Percentiles rank a stretch among this genome's conserved stretches.
phyloP scores from a whole-genome alignment of 2,113 vertebrate genomes.

The Bungarus multicinctus region DNA sequence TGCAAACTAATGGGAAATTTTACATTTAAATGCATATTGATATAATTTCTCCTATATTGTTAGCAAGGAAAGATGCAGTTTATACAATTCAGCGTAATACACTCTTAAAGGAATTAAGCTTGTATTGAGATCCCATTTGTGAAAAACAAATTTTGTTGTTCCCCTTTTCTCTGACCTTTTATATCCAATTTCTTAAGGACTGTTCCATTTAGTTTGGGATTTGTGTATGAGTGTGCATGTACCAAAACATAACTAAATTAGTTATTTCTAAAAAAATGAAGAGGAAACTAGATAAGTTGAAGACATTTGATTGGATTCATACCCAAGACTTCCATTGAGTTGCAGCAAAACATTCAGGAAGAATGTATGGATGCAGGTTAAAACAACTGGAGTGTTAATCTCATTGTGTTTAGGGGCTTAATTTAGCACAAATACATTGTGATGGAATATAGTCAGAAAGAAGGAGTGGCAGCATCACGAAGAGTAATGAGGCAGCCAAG shows the following conservation, averaged over 20 bases:
- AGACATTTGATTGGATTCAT: neutral
- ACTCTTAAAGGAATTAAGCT: neutral
- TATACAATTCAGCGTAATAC: neutral
- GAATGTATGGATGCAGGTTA: no score
- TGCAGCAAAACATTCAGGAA: neutral
- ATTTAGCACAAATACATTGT: neutral
- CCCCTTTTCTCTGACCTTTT: neutral
- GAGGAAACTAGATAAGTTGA: neutral
- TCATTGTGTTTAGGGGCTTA: neutral
- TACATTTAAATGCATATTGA: neutral
- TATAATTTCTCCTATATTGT: neutral
- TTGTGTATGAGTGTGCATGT: neutral
- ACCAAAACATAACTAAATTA: neutral
- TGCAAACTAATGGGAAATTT: neutral
- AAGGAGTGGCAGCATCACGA: no score
- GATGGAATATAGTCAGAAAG: no score
- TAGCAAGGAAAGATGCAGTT: neutral
- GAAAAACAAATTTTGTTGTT: neutral
- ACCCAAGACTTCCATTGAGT: neutral
- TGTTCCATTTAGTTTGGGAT: neutral
- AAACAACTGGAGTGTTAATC: neutral
- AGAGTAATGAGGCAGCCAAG: no score
- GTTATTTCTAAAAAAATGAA: neutral
- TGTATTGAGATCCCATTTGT: neutral
- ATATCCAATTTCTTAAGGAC: neutral